A percentile compares a stretch with the other conserved stretches of the same genome.
Evolutionary conservation across 2,113 vertebrate genomes (phyloP).

Genomic region (Tetraodon nigroviridis): DNA sequence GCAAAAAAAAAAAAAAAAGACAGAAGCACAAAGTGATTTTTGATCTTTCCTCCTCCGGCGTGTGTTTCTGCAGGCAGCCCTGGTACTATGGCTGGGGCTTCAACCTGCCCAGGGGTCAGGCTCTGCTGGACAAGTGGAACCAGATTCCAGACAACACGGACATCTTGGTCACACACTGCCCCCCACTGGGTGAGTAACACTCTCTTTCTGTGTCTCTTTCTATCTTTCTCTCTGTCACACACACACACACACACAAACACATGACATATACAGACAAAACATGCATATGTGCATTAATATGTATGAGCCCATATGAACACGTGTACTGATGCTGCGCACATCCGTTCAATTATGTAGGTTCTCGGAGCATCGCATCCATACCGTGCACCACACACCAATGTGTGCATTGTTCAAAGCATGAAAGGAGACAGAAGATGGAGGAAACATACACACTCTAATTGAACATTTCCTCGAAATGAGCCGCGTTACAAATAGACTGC

Average conservation of each 20-base stretch:
- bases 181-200: slow-evolving; percentile 85
- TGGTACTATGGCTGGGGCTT: slow-evolving; percentile 99
- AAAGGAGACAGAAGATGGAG: no score
- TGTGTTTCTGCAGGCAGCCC: slow-evolving; percentile 82
- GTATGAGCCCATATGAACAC: neutral
- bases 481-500: no score
- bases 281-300: neutral
- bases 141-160: slow-evolving; percentile 92
- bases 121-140: slow-evolving; percentile 97
- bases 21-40: no score
- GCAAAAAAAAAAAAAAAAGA: no score
- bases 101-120: slow-evolving; percentile 92
- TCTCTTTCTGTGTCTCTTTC: slow-evolving; percentile 7
- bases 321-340: neutral
- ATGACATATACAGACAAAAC: neutral
- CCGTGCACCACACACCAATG: no score
- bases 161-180: slow-evolving; percentile 93
- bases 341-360: neutral
- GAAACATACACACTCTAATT: no score
- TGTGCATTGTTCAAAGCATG: no score
- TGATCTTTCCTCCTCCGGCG: neutral
- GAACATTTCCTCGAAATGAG: no score
- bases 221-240: slow-evolving; percentile 10
- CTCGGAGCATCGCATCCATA: no score
- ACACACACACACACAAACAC: slow-evolving; percentile 10